Base-by-base conservation (phyloP, 1,140 invertebrate genomes). In the Thaumatotibia leucotreta region DNA sequence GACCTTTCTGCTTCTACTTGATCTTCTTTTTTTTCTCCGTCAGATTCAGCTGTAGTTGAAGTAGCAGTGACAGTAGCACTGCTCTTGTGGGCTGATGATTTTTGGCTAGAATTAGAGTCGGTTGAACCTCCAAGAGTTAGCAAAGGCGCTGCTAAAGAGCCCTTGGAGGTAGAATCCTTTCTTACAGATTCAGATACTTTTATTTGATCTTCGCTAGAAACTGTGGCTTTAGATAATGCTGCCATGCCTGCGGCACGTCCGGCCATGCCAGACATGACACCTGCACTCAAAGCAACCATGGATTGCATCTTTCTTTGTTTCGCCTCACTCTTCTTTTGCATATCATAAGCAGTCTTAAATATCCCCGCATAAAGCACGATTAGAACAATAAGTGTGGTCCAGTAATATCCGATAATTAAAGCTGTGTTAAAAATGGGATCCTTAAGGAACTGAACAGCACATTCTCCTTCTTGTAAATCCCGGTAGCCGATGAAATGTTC, bases 351-450 rank as follows among this genome's bases (percentile, higher is more conserved):
- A 11, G 98, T 99, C 83, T 97, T 97, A 88, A 99, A 99, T 77
- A 99, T 99, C 1, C 98, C 98, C 45, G 95, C 97, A 86, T 99
- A 99, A 0, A 99, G 92, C 63, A 98, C 95, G 80, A 99, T 97
- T 4, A 99, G 92, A 1, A 99, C 96, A 23, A 98, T 94, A 0
- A 99, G 88, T 0, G 98, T 99, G 0, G 96, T 98, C 97, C 98
- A 99, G 87, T 99, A 99, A 84, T 99, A 99, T 23, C 96, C 97
- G 72, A 99, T 98, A 63, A 99, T 99, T 22, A 99, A 92, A n/a
- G 98, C 96, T 31, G 98, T 99, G 83, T 99, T 99, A 91, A 99
- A 99, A 23, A 99, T 94, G 0, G 98, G 98, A 91, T 99, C 98
- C 91, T 98, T 98, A 35, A 99, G 93, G 89, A 99, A 99, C 90